phyloP scores from a whole-genome alignment of 2,888 invertebrate species.

The Tachystola acroxantha region DNA sequence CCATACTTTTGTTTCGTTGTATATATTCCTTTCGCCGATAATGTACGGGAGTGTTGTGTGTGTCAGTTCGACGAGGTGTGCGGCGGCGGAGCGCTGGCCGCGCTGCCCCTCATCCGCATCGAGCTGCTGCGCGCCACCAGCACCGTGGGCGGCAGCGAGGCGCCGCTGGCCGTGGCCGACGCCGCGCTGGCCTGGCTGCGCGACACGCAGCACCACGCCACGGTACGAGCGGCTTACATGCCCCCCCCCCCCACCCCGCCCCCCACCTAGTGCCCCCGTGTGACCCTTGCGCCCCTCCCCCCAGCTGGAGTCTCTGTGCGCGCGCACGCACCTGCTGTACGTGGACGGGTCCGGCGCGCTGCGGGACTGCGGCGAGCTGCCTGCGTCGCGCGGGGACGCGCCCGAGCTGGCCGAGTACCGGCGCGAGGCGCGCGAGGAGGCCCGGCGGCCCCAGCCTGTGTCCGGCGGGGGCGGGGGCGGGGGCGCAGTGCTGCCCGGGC shows the following conservation, averaged over 20 bases:
- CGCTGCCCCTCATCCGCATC: constrained; percentile 83
- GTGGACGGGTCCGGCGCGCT: constrained; percentile 86
- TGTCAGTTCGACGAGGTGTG: constrained; percentile 82
- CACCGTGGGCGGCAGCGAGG: constrained; percentile 80
- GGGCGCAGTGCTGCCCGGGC: constrained; percentile 67
- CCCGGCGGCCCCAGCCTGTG: constrained; percentile 75
- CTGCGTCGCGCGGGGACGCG: constrained; percentile 80
- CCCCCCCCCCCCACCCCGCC: constrained; percentile 6
- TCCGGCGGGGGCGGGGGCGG: constrained; percentile 28
- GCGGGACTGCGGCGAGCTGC: constrained; percentile 88
- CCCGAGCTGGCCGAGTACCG: constrained; percentile 88
- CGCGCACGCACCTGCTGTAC: constrained; percentile 87
- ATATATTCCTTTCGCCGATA: too few relatives aligned
- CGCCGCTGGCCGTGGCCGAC: constrained; percentile 76
- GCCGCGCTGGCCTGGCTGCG: constrained; percentile 82
- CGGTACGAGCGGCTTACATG: constrained; percentile 17
- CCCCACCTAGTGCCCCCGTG: background rate
- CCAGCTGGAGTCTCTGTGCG: constrained; percentile 61
- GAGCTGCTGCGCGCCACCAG: constrained; percentile 86
- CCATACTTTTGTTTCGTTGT: background rate
- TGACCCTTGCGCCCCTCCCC: background rate
- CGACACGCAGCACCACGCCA: constrained; percentile 33
- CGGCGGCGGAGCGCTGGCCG: constrained; percentile 79
- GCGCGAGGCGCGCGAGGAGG: constrained; percentile 76
- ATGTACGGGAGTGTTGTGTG: background rate